Evolutionary conservation across 1,140 invertebrate genomes (phyloP).

Genomic region (Olivierus martensii): DNA sequence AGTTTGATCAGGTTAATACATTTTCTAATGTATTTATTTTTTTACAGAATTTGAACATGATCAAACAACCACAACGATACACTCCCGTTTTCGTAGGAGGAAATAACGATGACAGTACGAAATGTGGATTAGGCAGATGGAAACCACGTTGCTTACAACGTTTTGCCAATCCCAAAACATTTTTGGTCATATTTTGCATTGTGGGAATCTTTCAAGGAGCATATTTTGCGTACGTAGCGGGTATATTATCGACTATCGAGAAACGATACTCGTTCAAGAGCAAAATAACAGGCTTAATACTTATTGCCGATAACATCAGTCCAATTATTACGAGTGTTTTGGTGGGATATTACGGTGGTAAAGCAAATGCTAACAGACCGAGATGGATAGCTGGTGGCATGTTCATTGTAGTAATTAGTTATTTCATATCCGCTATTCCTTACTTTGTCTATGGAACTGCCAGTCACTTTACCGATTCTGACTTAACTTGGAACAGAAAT

Average conservation of each 20-base stretch:
- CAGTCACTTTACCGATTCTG: not conserved
- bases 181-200: conserved; percentile 7
- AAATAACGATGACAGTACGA: not conserved
- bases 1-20: too few species aligned
- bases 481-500: not conserved
- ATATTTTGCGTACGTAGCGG: conserved; percentile 15
- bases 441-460: conserved; percentile 50
- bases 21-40: too few species aligned
- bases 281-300: conserved; percentile 45
- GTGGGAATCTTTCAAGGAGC: conserved; percentile 11
- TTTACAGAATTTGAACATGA: too few species aligned
- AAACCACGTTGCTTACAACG: conserved; percentile 7
- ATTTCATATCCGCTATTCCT: conserved; percentile 46
- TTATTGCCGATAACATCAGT: conserved; percentile 18
- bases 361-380: conserved; percentile 49
- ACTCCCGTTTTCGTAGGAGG: too few species aligned
- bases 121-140: conserved; percentile 10
- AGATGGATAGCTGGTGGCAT: conserved; percentile 53
- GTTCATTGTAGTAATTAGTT: conserved; percentile 49
- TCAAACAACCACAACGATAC: too few species aligned
- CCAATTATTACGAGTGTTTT: conserved; percentile 6
- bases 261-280: conserved; percentile 57
- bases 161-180: conserved; percentile 9
- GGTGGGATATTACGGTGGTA: conserved; percentile 24
- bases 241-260: conserved; percentile 16